phyloP scores from a whole-genome alignment of 1,140 invertebrate genomes.

The Caenorhabditis briggsae region DNA sequence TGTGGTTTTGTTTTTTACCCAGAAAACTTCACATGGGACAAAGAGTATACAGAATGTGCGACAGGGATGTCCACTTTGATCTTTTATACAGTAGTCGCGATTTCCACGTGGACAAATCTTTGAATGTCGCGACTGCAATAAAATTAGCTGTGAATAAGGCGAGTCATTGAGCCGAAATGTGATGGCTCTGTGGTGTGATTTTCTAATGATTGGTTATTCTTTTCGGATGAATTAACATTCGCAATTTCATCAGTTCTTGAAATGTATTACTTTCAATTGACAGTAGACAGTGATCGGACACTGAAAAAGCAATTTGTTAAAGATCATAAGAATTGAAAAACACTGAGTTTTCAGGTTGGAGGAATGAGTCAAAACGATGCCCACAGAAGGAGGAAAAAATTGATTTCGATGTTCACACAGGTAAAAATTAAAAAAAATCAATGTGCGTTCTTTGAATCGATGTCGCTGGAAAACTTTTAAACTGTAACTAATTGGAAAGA shows the following conservation, averaged over 20 bases:
- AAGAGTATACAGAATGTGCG: conserved; percentile 18
- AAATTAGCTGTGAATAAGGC: conserved; percentile 7
- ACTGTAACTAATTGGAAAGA: no score
- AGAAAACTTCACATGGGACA: conserved; percentile 1
- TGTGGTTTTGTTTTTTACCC: conserved; percentile 46
- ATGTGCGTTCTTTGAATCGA: no score
- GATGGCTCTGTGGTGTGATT: no score
- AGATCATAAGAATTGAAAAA: neutral
- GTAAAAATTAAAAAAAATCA: neutral
- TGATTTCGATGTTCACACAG: conserved; percentile 34
- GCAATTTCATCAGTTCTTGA: no score
- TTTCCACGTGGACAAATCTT: conserved; percentile 32
- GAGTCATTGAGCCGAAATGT: neutral
- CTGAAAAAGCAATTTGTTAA: neutral
- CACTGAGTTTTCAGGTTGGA: neutral
- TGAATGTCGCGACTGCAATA: conserved; percentile 32
- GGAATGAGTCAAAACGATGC: conserved; percentile 36
- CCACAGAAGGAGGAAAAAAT: conserved; percentile 6
- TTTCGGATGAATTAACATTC: no score
- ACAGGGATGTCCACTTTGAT: conserved; percentile 25
- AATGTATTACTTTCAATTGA: no score
- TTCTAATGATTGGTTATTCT: neutral
- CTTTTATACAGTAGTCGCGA: conserved; percentile 22
- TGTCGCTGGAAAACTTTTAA: no score
- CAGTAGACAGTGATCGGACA: neutral